These are phyloP conservation scores for Apomyelois bistriatella DNA, from an alignment of 2,888 invertebrate genomes.

Conservation along the genomic window DNA sequence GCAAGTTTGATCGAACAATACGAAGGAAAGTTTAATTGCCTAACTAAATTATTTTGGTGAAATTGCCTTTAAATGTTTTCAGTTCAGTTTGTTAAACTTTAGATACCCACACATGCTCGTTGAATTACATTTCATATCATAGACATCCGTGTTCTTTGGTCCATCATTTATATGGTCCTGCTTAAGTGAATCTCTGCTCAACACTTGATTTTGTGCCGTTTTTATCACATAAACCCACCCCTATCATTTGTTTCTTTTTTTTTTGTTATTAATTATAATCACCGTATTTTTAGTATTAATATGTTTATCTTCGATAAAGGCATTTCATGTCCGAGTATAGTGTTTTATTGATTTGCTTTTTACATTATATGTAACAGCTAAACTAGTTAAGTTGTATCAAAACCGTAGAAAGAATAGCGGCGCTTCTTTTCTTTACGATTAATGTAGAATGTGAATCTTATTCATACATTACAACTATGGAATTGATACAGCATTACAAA, in stretches of 20 bases:
- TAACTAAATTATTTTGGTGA: not conserved
- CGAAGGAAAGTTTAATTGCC: no score
- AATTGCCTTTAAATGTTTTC: not conserved
- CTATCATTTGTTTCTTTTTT: conserved; percentile 38
- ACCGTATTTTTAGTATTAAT: conserved; percentile 33
- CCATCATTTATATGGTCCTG: conserved; percentile 11
- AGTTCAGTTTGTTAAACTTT: not conserved
- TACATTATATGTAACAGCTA: not conserved
- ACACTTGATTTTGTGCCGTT: conserved; percentile 29
- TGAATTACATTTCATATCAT: no score
- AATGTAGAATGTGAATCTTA: no score
- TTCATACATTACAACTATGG: not conserved
- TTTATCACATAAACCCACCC: conserved; percentile 69
- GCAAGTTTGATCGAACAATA: not conserved
- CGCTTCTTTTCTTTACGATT: no score
- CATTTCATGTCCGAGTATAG: not conserved
- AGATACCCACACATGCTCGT: not conserved
- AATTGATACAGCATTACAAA: not conserved
- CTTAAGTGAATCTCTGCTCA: conserved; percentile 64
- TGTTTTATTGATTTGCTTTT: not conserved
- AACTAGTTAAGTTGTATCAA: no score
- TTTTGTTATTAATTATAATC: conserved; percentile 28
- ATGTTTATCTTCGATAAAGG: conserved; percentile 17
- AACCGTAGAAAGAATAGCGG: no score
- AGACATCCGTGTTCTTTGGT: not conserved